Evolutionary conservation across 2,113 vertebrate genomes (phyloP), one percentile per base, ranked within the genome.

Genomic region (Ophthalmolycus amberensis): DNA sequence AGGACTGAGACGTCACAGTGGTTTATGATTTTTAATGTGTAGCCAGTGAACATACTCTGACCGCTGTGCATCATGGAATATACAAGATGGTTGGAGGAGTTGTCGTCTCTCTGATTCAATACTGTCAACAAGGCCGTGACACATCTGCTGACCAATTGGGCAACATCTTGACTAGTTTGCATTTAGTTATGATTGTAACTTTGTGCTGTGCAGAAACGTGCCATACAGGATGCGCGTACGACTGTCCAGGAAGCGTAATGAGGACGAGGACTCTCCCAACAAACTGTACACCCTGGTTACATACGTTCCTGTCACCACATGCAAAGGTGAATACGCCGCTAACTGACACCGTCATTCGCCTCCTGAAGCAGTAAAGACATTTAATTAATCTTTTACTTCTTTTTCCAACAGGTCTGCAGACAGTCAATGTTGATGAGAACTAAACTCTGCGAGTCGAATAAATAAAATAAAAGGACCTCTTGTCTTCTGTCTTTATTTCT

Each of bases 201-300:
- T 38, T 1, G 22, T 64, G 27, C 50, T 46, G 12, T 84, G 9
- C 84, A 98, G 97, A 94, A 99, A 99, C 0, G 97, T 99, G 83
- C 97, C 97, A 11, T 99, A 98, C 83, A 97, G 97, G 11, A 96
- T 99, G 77, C 96, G 97, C 1, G 97, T 98, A 6, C 97, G 97
- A 4, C 94, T 98, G 88, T 98, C 98, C 91, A 96, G 98, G 89
- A 99, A 99, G 82, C 96, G 97, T 42, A 99, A 99, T 0, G 98
- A 99, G 85, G 98, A 99, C n/a, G 98, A 99, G 88, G 98, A 99
- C 76, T 99, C 98, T 0, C 97, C 98, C n/a, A 99, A 99, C 94
- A 99, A 99, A 80, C 95, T 99, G 0, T 99, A 99, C 85, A 99
- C 98, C 0, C 90, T 99, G 94, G 97, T 99, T 60, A 99, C 98